Evolutionary conservation across 1,140 invertebrate species (phyloP).

Genomic region (Aricia agestis): DNA sequence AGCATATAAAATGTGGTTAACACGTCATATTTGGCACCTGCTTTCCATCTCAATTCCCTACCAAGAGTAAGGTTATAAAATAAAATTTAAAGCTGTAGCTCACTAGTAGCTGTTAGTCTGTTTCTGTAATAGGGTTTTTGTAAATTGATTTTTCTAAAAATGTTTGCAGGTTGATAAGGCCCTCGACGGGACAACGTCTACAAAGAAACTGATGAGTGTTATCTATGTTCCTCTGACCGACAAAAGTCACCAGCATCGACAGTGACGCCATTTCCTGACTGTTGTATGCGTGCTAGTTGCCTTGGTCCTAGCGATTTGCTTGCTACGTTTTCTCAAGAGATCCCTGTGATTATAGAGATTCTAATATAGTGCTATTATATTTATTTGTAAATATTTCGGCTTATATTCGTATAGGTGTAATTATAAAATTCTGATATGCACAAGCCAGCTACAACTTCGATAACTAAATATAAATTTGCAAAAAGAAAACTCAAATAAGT

Average conservation of each 20-base stretch:
- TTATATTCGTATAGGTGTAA: not conserved
- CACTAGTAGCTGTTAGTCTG: not conserved
- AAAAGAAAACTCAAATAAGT: not conserved
- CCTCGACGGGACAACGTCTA: constrained; percentile 85
- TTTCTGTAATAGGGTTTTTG: not conserved
- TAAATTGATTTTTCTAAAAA: constrained; percentile 5
- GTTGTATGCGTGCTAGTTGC: constrained; percentile 22
- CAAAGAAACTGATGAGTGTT: constrained; percentile 93
- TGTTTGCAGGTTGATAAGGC: constrained; percentile 89
- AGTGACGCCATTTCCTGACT: constrained; percentile 44
- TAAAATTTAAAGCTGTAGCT: too few species aligned
- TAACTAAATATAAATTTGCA: not conserved
- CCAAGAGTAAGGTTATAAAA: too few species aligned
- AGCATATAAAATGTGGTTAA: too few species aligned
- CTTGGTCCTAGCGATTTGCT: constrained; percentile 16
- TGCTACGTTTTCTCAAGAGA: constrained; percentile 17
- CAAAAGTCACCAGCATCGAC: constrained; percentile 67
- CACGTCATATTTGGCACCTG: too few species aligned
- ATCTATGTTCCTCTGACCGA: constrained; percentile 98
- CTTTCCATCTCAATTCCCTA: too few species aligned
- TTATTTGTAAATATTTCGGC: constrained; percentile 8
- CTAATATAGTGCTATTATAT: not conserved
- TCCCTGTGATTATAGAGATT: constrained; percentile 6
- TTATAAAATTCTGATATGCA: not conserved
- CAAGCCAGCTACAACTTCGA: not conserved